Evolutionary conservation across 2,888 invertebrate species (phyloP), one percentile per base, ranked within the genome.

Genomic region (Isotomurus palustris): DNA sequence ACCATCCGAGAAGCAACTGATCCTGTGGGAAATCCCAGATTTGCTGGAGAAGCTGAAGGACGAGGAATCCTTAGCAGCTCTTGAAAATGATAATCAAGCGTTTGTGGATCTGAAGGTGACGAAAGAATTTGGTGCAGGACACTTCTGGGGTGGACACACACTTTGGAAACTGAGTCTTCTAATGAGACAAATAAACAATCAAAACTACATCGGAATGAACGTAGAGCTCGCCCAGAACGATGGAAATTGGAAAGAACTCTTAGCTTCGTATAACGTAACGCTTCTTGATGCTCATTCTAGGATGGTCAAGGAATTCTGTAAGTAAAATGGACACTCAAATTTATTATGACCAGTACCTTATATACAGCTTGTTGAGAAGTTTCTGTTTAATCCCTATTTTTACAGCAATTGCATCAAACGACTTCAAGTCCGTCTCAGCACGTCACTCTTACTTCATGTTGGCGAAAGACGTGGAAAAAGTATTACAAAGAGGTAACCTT

Each of bases 391-490:
- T 6, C 12, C 22, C 12, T 22, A n/a, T 8, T n/a, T 32, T 56
- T 36, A 8, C 21, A 64, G 64, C 64, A 10, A 64, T 64, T 28
- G 60, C 64, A 19, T 59, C 64, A 14, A 64, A 64, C 25, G 64
- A 64, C 51, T 64, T 64, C 58, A 64, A 58, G 35, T 56, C 60
- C 6, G 64, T 64, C 2, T 64, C 64, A 14, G 64, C 64, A 2
- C 56, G 64, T 4, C 64, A 61, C 44, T 64, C 64, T 38, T 64
- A 64, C 54, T 64, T 64, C 47, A 60, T 61, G 61, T 38, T 61
- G 41, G 60, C 60, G 35, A 58, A 60, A 17, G 64, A 64, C 22
- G 52, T 64, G 10, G 53, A 56, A 14, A 43, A 64, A 21, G 56
- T 64, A 8, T 50, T 64, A 29, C 43, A 56, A 22, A 28, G 60